phyloP scores from a whole-genome alignment of 2,888 invertebrate genomes.

The Drosophila formosana region DNA sequence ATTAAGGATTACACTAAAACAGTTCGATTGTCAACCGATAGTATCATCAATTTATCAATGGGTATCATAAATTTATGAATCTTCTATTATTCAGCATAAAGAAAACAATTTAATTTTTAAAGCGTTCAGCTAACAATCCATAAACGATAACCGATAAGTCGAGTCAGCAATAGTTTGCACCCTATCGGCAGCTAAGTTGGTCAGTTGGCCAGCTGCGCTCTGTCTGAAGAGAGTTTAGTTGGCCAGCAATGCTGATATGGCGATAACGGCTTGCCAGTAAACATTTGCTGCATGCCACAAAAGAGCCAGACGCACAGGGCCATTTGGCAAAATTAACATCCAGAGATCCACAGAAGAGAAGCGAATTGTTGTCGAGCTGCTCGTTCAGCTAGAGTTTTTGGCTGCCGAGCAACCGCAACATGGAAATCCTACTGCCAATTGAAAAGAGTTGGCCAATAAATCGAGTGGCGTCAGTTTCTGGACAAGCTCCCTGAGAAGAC shows the following conservation, averaged over 20 bases:
- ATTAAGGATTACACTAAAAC: too few relatives aligned
- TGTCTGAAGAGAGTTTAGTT: neutral
- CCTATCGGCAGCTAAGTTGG: neutral
- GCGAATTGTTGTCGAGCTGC: neutral
- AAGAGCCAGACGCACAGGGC: slow-evolving; percentile 1
- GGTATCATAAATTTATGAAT: too few relatives aligned
- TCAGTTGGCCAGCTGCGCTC: neutral
- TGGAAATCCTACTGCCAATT: slow-evolving; percentile 60
- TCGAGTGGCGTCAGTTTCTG: slow-evolving; percentile 48
- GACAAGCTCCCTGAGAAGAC: neutral
- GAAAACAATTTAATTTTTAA: too few relatives aligned
- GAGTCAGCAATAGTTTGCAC: too few relatives aligned
- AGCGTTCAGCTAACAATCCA: too few relatives aligned
- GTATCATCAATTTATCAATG: too few relatives aligned
- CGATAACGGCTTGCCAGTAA: slow-evolving; percentile 29
- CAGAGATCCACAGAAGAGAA: neutral
- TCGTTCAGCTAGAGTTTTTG: slow-evolving; percentile 24
- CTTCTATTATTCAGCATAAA: too few relatives aligned
- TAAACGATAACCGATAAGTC: too few relatives aligned
- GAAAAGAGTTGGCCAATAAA: slow-evolving; percentile 48
- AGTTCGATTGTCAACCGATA: too few relatives aligned
- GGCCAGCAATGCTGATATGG: slow-evolving; percentile 15
- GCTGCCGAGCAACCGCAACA: slow-evolving; percentile 56
- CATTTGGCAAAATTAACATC: slow-evolving; percentile 57
- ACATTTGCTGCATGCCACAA: slow-evolving; percentile 26